These are phyloP conservation scores for Glaucidium brasilianum DNA, from an alignment of 2,113 vertebrate species.

Conservation along the genomic window DNA sequence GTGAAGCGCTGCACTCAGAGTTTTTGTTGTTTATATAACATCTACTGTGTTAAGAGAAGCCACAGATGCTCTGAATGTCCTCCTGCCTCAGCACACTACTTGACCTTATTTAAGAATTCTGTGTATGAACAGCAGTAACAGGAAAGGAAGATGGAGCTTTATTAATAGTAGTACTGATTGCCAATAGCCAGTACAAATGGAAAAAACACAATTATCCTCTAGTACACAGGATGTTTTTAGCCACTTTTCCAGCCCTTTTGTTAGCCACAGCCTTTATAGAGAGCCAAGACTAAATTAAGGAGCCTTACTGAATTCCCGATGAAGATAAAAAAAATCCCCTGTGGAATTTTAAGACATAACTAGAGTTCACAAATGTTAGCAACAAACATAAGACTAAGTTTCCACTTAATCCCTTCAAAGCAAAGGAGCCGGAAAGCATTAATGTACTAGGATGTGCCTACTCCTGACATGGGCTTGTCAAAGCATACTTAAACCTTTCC, in stretches of 20 bases:
- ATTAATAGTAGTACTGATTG: neutral
- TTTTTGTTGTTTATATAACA: neutral
- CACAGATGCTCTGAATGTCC: neutral
- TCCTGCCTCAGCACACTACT: neutral
- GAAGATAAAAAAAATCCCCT: neutral
- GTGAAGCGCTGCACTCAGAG: fast-evolving
- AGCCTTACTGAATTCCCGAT: neutral
- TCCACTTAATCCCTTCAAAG: neutral
- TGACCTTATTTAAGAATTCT: neutral
- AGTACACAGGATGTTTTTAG: neutral
- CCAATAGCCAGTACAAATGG: neutral
- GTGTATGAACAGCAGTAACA: neutral
- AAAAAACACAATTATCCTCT: neutral
- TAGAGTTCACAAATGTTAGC: neutral
- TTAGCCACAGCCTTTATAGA: neutral
- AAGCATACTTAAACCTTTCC: neutral
- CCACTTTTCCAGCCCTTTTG: neutral
- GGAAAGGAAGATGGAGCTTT: neutral
- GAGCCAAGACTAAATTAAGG: neutral
- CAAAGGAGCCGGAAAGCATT: neutral
- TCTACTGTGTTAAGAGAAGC: neutral
- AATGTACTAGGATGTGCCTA: neutral
- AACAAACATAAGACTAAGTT: neutral
- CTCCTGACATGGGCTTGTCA: neutral
- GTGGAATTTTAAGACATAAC: neutral